A percentile compares a stretch with the other conserved stretches of the same genome.
These are phyloP conservation scores for Pygoscelis antarcticus DNA, from an alignment of 2,113 vertebrate genomes.

Conservation along the genomic window DNA sequence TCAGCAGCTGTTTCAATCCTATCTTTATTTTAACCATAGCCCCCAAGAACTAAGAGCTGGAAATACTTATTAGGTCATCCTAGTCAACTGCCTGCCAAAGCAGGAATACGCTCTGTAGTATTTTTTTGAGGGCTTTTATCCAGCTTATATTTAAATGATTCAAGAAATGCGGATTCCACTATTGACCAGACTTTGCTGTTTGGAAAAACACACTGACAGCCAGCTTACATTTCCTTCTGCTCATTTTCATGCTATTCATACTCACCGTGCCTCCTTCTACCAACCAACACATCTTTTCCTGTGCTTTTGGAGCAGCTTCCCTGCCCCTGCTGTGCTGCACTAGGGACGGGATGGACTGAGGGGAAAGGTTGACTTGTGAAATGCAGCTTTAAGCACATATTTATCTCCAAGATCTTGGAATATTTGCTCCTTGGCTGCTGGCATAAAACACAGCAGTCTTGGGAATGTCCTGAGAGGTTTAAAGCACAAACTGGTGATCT, in stretches of 20 bases:
- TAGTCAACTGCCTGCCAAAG: neutral
- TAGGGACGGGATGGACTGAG: rapidly evolving
- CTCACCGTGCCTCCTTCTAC: rapidly evolving
- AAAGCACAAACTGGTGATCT: neutral
- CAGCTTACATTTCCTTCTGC: neutral
- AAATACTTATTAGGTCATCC: neutral
- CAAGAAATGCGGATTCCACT: neutral
- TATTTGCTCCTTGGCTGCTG: neutral
- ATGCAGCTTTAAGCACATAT: neutral
- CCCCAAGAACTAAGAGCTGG: neutral
- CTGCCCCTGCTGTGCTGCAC: neutral
- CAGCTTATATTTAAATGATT: neutral
- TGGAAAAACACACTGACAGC: neutral
- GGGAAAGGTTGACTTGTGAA: neutral
- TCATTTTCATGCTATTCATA: neutral
- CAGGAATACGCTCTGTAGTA: neutral
- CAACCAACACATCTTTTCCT: neutral
- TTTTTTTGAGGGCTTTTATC: neutral
- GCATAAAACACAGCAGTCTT: neutral
- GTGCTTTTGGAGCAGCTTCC: neutral
- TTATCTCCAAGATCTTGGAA: neutral
- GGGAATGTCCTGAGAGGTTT: neutral
- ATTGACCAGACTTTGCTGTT: neutral
- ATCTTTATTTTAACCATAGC: neutral
- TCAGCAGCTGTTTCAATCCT: neutral